Evolutionary conservation across 1,140 invertebrate genomes (phyloP), one percentile per base, ranked within the genome.

Genomic region (Zaprionus davidi): DNA sequence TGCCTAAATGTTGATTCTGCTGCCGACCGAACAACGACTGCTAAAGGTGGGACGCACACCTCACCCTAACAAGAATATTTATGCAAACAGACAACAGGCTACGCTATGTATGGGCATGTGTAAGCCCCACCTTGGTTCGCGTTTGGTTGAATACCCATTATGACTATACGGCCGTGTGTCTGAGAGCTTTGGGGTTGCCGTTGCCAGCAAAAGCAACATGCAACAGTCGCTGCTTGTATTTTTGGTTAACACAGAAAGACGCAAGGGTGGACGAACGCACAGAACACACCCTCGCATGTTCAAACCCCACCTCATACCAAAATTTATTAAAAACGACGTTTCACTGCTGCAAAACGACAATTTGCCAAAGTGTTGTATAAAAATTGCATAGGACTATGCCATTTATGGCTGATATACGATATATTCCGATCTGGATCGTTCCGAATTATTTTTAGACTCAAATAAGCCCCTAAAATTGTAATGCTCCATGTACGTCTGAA

Each of bases 241-340:
- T 72, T 72, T 57, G 51, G 44, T 69, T 62, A 46, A 62, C 26
- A 51, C 36, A 62, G 24, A 22, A 53, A 69, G 51, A 20, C 26
- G 53, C 44, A 71, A 51, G 73, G 67, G 59, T 74, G 46, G 22
- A 44, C 34, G 41, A 22, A 59, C 44, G 31, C 41, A 60, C 34
- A 41, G 22, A 59, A 34, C 53, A 41, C 56, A 72, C 63, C 51
- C 31, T n/a, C 60, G 38, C 67, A 63, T 36, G 56, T 44, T 28
- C 31, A 55, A 57, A 36, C 41, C 28, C 31, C 17, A 44, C 58
- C 24, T 31, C 11, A 36, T 26, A 73, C 38, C 20, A 57, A 75
- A 64, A 71, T 75, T 64, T 64, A 64, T 75, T 75, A 64, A 70
- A 70, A 71, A 64, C 58, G 41, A 62, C 36, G 51, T 22, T 46